A percentile compares a stretch with the other conserved stretches of the same genome.
Evolutionary conservation across 2,113 vertebrate genomes (phyloP).

Genomic region (Perognathus longimembris): DNA sequence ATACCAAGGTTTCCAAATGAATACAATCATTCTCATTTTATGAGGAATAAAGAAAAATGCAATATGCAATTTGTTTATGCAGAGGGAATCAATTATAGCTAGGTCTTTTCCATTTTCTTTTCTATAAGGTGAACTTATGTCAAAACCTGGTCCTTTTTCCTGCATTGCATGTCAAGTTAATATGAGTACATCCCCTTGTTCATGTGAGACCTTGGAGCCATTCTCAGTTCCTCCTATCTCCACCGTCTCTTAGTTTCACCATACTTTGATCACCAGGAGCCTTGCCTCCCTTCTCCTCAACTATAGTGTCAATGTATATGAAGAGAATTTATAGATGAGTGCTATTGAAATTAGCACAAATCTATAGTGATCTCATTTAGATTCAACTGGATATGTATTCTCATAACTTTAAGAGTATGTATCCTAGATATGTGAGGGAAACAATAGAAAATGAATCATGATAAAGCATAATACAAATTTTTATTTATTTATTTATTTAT

Average conservation of each 20-base stretch:
- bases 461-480: background rate
- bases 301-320: background rate
- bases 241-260: background rate
- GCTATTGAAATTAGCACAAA: slow-evolving; percentile 23
- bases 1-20: background rate
- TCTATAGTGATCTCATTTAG: background rate
- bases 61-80: background rate
- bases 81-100: background rate
- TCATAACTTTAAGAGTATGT: background rate
- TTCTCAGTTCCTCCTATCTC: background rate
- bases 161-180: background rate
- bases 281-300: slow-evolving; percentile 7
- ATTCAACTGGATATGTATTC: background rate
- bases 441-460: background rate
- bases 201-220: background rate
- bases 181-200: background rate
- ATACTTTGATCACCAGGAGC: background rate
- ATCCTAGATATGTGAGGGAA: background rate
- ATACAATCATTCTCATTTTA: background rate
- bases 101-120: background rate
- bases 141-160: background rate
- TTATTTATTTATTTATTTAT: too few species aligned
- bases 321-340: background rate
- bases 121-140: background rate
- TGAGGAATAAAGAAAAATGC: background rate